Evolutionary conservation across 2,888 invertebrate species (phyloP), one percentile per base, ranked within the genome.

Genomic region (Troides oblongomaculatus): DNA sequence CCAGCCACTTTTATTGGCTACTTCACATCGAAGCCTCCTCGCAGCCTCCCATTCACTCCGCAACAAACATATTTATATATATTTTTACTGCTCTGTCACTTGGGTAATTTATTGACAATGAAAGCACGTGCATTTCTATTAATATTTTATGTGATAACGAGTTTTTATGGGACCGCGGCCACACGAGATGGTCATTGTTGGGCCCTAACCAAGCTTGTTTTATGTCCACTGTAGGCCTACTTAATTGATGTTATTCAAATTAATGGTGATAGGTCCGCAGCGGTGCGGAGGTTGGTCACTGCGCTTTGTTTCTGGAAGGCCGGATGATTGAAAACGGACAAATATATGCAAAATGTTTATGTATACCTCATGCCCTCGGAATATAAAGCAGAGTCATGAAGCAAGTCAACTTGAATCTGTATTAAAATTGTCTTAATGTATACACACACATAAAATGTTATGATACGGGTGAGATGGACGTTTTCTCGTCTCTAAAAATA

Each of bases 41-140:
- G 79, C 83, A 85, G 87, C 91, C 90, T 91, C 91, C 91, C 91
- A 92, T 92, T 91, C 90, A 92, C 90, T 91, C 85, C 86, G 81
- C 83, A 88, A 89, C 89, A 90, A 90, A 91, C 91, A 90, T 86
- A 90, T 87, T 89, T 90, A 53, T 53, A n/a, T 85, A 90, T 87
- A 89, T 90, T 92, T 92, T 91, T 92, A 92, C 90, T 88, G 84
- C 90, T 88, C 89, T 89, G 92, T 92, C 92, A 92, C 92, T 91
- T 79, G 81, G 84, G 87, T 92, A 92, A 92, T 92, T 92, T 92
- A 92, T 92, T 89, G 92, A 91, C 90, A 92, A 91, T 91, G 91
- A 92, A 89, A 90, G 84, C 90, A 90, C 92, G 91, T 91, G 92
- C 91, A 91, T 91, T 92, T 92, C 92, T 92, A 92, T 92, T 92